Conservation (phyloP, 2,797 vertebrate genomes). For the Parauchenoglanis ngamensis region DNA sequence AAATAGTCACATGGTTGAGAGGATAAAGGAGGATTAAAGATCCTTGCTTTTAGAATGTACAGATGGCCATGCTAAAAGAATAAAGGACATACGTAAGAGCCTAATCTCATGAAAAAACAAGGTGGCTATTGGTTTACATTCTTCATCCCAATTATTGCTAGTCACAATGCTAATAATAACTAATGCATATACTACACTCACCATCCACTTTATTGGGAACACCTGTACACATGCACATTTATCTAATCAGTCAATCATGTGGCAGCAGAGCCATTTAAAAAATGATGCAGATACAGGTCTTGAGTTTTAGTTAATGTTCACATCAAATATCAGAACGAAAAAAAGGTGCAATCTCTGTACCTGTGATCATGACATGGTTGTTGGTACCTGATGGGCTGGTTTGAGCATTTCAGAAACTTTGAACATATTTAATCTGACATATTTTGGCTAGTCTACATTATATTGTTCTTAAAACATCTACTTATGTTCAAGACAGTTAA, state of each 20-base stretch:
- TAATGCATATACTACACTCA: not conserved
- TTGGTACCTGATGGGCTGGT: too few species aligned
- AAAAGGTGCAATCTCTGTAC: too few species aligned
- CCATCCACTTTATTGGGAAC: not conserved
- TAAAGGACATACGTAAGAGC: constrained; percentile 69
- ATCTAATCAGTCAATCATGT: not conserved
- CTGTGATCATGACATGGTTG: too few species aligned
- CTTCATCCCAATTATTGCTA: constrained; percentile 48
- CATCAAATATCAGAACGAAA: too few species aligned
- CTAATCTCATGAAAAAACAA: constrained; percentile 92
- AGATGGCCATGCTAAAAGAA: constrained; percentile 79
- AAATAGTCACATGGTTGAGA: constrained; percentile 54
- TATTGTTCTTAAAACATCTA: too few species aligned
- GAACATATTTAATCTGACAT: too few species aligned
- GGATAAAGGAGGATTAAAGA: constrained; percentile 72
- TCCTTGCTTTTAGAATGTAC: constrained; percentile 68
- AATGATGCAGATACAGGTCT: too few species aligned
- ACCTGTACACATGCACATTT: not conserved
- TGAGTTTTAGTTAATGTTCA: too few species aligned
- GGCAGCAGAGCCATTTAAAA: too few species aligned
- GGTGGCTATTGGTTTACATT: constrained; percentile 62
- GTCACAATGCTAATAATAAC: not conserved
- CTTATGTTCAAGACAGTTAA: too few species aligned
- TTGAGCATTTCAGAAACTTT: not conserved
- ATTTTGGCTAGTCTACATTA: too few species aligned